Conservation (phyloP, 2,797 vertebrate species). For the Malacoraja senta region DNA sequence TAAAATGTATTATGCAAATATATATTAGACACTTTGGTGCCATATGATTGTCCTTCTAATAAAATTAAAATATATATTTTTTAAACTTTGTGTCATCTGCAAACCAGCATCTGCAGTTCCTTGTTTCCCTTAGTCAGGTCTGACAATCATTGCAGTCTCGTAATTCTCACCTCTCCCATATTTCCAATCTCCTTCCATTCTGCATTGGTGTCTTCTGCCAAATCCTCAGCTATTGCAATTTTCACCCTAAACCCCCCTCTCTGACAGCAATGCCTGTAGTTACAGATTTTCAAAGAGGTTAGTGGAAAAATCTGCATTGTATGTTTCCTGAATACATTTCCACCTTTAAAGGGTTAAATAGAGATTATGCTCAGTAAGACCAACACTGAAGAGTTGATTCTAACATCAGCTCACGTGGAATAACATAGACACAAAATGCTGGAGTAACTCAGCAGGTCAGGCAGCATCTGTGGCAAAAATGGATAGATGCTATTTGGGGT, state of each 20-base stretch:
- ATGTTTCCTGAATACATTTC: neutral
- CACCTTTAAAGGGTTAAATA: neutral
- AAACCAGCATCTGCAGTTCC: too few relatives aligned
- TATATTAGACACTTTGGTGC: too few relatives aligned
- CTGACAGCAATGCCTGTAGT: neutral
- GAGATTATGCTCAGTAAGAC: neutral
- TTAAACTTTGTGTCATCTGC: too few relatives aligned
- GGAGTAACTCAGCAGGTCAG: too few relatives aligned
- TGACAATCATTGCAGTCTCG: too few relatives aligned
- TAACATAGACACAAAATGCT: too few relatives aligned
- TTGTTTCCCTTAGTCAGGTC: neutral
- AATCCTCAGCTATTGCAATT: neutral
- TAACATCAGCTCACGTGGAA: neutral
- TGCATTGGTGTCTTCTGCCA: too few relatives aligned
- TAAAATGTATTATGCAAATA: too few relatives aligned
- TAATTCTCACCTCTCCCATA: neutral
- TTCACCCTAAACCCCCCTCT: neutral
- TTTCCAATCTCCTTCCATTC: neutral
- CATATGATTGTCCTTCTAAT: too few relatives aligned
- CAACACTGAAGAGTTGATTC: neutral
- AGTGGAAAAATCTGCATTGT: neutral
- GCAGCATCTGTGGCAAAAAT: too few relatives aligned
- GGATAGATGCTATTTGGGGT: too few relatives aligned
- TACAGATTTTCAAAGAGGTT: neutral
- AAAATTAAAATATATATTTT: too few relatives aligned